A percentile compares a stretch with the other conserved stretches of the same genome.
Evolutionary conservation across 2,797 vertebrate species (phyloP).

Genomic region (Poeciliopsis gracilis): DNA sequence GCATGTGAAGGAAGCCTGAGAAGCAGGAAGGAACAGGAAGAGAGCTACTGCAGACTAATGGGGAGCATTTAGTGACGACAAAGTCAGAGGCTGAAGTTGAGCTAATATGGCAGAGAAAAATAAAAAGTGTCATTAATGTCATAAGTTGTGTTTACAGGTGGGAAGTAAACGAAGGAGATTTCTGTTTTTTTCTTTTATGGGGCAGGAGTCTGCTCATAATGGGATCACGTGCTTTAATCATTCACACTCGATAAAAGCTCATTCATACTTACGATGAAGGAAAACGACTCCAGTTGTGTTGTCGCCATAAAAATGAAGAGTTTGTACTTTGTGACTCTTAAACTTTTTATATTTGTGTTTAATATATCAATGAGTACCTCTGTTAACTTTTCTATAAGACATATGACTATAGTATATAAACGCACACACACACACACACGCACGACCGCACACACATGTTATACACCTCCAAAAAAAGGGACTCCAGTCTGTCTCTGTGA

Average conservation of each 20-base stretch:
- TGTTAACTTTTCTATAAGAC: conserved; percentile 87
- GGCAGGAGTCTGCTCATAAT: conserved; percentile 28
- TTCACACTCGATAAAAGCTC: conserved; percentile 60
- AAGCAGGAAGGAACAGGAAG: conserved; percentile 2
- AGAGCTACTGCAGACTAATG: neutral
- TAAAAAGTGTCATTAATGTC: conserved; percentile 14
- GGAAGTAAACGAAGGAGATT: conserved; percentile 15
- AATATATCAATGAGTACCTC: conserved; percentile 89
- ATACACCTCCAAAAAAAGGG: conserved; percentile 73
- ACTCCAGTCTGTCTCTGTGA: conserved; percentile 79
- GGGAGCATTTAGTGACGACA: conserved; percentile 14
- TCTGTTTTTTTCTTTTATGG: conserved; percentile 1
- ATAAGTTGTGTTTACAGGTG: conserved; percentile 18
- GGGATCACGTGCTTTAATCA: conserved; percentile 52
- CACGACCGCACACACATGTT: conserved; percentile 49
- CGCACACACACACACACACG: conserved; percentile 53
- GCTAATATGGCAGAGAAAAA: conserved; percentile 6
- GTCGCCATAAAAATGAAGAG: conserved; percentile 83
- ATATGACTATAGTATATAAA: conserved; percentile 81
- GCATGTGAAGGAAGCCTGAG: neutral
- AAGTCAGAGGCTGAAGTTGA: conserved; percentile 16
- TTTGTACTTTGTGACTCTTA: conserved; percentile 87
- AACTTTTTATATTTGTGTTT: conserved; percentile 89
- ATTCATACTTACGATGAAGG: conserved; percentile 67
- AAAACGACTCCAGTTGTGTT: conserved; percentile 77